Percentiles rank a stretch among this genome's conserved stretches.
Evolutionary conservation across 2,797 vertebrate genomes (phyloP).

Genomic region (Setipinna tenuifilis): DNA sequence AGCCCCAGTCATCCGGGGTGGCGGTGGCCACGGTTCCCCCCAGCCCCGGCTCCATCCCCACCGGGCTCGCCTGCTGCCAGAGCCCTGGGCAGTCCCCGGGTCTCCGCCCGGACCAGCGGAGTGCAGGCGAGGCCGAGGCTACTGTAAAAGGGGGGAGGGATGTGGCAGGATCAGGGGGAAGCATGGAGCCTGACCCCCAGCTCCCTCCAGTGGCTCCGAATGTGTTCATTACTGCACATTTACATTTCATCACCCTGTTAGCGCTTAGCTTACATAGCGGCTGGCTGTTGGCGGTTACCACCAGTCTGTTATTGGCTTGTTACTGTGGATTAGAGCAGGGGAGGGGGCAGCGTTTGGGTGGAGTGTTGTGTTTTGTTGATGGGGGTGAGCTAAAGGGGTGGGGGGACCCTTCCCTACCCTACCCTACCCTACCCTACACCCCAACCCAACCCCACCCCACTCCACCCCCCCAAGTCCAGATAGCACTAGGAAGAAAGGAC

Average conservation of each 20-base stretch:
- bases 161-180: slow-evolving; percentile 73
- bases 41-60: slow-evolving; percentile 50
- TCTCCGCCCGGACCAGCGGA: slow-evolving; percentile 55
- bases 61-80: slow-evolving; percentile 48
- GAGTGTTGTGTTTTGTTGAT: neutral
- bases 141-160: slow-evolving; percentile 62
- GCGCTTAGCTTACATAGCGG: slow-evolving; percentile 59
- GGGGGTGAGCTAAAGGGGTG: neutral
- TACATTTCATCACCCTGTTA: slow-evolving; percentile 93
- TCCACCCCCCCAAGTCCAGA: slow-evolving; percentile 60
- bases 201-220: slow-evolving; percentile 83
- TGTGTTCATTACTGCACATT: slow-evolving; percentile 92
- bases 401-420: neutral
- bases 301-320: slow-evolving; percentile 33
- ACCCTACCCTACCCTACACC: too few relatives aligned
- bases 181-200: slow-evolving; percentile 65
- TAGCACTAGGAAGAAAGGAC: slow-evolving; percentile 56
- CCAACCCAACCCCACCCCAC: too few relatives aligned
- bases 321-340: neutral
- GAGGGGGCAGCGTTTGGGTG: neutral
- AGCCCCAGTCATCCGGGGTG: slow-evolving; percentile 52
- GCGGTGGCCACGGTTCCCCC: slow-evolving; percentile 56
- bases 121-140: slow-evolving; percentile 55
- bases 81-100: slow-evolving; percentile 66
- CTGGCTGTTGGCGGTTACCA: slow-evolving; percentile 56